A percentile compares a stretch with the other conserved stretches of the same genome.
These are phyloP conservation scores for Diaphora mendica DNA, from an alignment of 2,888 invertebrate species.

Conservation along the genomic window DNA sequence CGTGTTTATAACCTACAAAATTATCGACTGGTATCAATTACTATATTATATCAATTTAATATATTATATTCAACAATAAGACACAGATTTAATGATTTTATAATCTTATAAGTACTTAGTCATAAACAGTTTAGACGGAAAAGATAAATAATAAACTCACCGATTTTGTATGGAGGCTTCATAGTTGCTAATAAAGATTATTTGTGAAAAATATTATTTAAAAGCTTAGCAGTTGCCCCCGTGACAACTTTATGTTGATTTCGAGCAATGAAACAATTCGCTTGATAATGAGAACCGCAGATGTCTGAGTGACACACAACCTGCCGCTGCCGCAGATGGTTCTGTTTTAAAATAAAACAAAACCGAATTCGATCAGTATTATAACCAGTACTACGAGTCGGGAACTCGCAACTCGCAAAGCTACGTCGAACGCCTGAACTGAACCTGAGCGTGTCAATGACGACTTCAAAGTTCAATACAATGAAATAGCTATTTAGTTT, in stretches of 20 bases:
- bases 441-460: not conserved
- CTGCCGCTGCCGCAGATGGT: not conserved
- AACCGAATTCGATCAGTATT: not conserved
- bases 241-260: not conserved
- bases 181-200: slow-evolving; percentile 49
- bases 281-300: not conserved
- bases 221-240: not conserved
- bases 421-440: not conserved
- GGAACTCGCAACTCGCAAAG: not conserved
- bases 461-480: too few species aligned
- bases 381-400: too few species aligned
- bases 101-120: not conserved
- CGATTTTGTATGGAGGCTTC: slow-evolving; percentile 83
- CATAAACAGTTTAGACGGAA: not conserved
- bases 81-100: not conserved
- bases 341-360: not conserved
- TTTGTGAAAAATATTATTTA: not conserved
- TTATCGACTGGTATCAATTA: not conserved
- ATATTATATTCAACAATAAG: not conserved
- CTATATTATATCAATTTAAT: not conserved
- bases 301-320: not conserved
- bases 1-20: slow-evolving; percentile 29
- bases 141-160: slow-evolving; percentile 57
- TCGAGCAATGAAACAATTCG: not conserved
- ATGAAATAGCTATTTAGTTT: not conserved